Evolutionary conservation across 2,797 vertebrate species (phyloP), one percentile per base, ranked within the genome.

Genomic region (Mionectes olivaceus): DNA sequence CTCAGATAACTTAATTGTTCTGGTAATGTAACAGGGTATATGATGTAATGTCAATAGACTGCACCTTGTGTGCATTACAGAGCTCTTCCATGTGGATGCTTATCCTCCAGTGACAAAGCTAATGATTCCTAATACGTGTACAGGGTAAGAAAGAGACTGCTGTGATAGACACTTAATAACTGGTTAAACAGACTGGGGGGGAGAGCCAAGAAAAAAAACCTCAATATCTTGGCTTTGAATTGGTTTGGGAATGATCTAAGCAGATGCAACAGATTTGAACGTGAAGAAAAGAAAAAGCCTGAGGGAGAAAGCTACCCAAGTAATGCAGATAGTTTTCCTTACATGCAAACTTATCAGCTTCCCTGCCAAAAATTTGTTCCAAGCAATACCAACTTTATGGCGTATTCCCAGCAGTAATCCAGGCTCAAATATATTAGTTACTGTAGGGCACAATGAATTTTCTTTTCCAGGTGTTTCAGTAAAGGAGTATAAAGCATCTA

Each of bases 21-120:
- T 89, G 84, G 91, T 97, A 96, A 92, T 91, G 95, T 94, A 94
- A 93, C 91, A 96, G 96, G 74, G 83, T 92, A 90, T 83, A 95
- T 96, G 95, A 97, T 88, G 91, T 90, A 96, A 96, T 88, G 63
- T 73, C 91, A 95, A 57, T 81, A 86, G 87, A 89, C 50, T 88
- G 83, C 57, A 96, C 70, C 92, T 94, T 91, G 76, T 94, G 82
- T 82, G 76, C 84, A 92, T 95, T 96, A 91, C 67, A 70, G 87
- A 94, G 93, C 47, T 90, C 67, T 90, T 96, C 80, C 63, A 30
- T 70, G 76, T 83, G 53, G 84, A 88, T 83, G 27, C 55, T 91
- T 70, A 93, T 88, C 59, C 80, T 94, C 89, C 30, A 57, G 74
- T 70, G 89, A 83, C 93, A 94, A 75, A 85, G 49, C 22, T 89